phyloP scores from a whole-genome alignment of 2,888 invertebrate genomes.

The Folsomia candida region DNA sequence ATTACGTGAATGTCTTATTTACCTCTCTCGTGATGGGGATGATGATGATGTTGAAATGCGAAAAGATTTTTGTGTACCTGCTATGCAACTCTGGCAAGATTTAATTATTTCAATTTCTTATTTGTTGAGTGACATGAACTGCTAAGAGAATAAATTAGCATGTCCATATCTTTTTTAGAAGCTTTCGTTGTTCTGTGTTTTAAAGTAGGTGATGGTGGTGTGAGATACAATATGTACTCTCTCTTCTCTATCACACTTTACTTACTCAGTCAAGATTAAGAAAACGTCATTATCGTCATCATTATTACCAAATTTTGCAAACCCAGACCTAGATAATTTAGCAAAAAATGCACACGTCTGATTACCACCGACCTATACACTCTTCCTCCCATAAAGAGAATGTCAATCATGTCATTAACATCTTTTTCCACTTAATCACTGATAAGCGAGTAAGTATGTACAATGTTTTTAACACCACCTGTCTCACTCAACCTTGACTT shows the following conservation, averaged over 20 bases:
- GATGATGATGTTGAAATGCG: not conserved
- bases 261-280: not conserved
- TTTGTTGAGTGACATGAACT: not conserved
- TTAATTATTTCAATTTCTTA: not conserved
- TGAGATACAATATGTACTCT: no score
- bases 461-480: slow-evolving; percentile 6
- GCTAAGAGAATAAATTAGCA: not conserved
- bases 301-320: slow-evolving; percentile 2
- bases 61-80: not conserved
- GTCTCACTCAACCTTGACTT: not conserved
- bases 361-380: not conserved
- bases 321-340: not conserved
- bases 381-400: not conserved
- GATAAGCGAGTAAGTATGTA: not conserved
- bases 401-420: slow-evolving; percentile 10
- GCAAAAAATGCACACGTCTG: not conserved
- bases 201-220: not conserved
- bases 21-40: not conserved
- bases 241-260: not conserved
- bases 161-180: not conserved
- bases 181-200: no score
- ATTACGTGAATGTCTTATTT: not conserved
- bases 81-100: not conserved
- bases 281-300: not conserved
- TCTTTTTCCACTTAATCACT: slow-evolving; percentile 14